Base-by-base conservation (phyloP, 23 tunicate genomes). In the Halocynthia roretzi region DNA sequence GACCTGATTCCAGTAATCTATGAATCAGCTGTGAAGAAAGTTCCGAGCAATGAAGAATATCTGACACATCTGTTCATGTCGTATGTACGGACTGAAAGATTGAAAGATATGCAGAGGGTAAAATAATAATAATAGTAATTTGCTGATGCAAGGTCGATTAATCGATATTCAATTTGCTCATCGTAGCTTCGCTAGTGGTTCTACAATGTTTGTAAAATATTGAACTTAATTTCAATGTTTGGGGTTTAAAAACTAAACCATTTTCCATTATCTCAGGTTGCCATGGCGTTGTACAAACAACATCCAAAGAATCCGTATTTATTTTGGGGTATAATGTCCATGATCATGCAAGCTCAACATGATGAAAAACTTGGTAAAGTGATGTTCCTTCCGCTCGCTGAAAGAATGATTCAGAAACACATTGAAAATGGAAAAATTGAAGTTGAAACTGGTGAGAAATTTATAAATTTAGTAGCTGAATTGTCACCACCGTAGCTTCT, bases 31-130 rank as follows among this genome's bases (percentile, higher is more conserved):
- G 87, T 82, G 5, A 66, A 76, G 40, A 76, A 73, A 51, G 80
- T 80, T 75, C 85, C 85, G 2, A 70, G 70, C 8, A 92, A 86
- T 61, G 98, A 92, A 63, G 98, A 92, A 68, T 83, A 72, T 67
- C 31, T 86, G 55, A 81, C 98, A n/a, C 98, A 92, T 82, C 56
- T 92, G 6, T 92, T 92, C 73, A 92, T 92, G 98, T 86, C 98
- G 9, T 92, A 92, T 61, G 98, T 92, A 23, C 80, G 98, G 53
- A 83, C 78, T 7, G 88, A 82, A 22, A 62, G 78, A 44, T 82
- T 85, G 18, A 86, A 86, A 75, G 70, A 92, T 52, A 92, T 92
- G 98, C 88, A 92, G 70, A 78, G 80, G 82, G 97, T 90, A 53
- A 31, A 31, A 31, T 31, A 31, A 31, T 31, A 31, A 31, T 31